These are phyloP conservation scores for Hyla sarda DNA, from an alignment of 2,113 vertebrate species.

Conservation along the genomic window DNA sequence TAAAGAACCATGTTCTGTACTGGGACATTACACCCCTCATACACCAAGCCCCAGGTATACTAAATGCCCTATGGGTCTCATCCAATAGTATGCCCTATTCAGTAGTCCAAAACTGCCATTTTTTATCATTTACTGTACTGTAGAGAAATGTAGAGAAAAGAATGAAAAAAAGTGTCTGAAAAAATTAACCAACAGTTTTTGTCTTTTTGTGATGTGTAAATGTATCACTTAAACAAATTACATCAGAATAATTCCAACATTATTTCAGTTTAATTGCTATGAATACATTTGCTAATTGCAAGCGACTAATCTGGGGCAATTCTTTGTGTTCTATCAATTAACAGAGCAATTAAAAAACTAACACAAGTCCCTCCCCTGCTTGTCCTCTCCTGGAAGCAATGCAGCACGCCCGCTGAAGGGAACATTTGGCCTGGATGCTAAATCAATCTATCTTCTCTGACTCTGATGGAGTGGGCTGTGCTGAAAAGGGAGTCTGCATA, in stretches of 20 bases:
- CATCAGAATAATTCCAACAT: slow-evolving; percentile 79
- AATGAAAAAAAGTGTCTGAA: too few relatives aligned
- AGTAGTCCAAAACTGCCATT: too few relatives aligned
- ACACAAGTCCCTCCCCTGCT: slow-evolving; percentile 39
- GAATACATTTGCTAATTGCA: slow-evolving; percentile 92
- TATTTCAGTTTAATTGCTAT: slow-evolving; percentile 86
- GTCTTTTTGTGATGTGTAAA: not conserved
- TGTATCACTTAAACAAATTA: slow-evolving; percentile 70
- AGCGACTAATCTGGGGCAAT: slow-evolving; percentile 85
- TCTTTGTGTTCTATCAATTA: slow-evolving; percentile 96
- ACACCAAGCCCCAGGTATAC: too few relatives aligned
- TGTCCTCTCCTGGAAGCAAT: slow-evolving; percentile 65
- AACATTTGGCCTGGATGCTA: slow-evolving; percentile 12
- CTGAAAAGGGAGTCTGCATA: too few relatives aligned
- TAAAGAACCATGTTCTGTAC: too few relatives aligned
- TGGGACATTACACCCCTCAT: too few relatives aligned
- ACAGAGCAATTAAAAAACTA: slow-evolving; percentile 88
- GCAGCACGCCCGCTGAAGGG: not conserved
- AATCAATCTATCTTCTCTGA: slow-evolving; percentile 8
- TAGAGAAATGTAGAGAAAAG: not conserved
- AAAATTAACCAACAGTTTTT: not conserved
- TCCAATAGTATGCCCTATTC: too few relatives aligned
- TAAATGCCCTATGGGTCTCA: too few relatives aligned
- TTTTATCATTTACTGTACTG: too few relatives aligned
- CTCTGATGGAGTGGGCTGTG: not conserved